Evolutionary conservation across 2,888 invertebrate species (phyloP).

Genomic region (Torymus aiolomorphi): DNA sequence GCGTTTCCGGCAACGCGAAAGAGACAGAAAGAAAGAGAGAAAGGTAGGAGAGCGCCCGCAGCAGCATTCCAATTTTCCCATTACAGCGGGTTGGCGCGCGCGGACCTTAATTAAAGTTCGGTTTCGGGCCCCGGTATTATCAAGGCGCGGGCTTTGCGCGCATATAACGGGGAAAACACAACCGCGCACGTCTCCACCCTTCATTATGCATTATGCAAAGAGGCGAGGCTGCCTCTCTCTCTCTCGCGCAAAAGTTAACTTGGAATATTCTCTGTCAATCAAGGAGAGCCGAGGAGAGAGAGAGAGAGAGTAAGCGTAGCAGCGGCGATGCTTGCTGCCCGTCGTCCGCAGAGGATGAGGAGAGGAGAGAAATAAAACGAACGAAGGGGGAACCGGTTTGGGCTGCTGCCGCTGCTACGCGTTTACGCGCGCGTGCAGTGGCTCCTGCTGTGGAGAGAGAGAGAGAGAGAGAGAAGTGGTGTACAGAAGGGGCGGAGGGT

Average conservation of each 20-base stretch:
- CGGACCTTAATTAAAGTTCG: conserved; percentile 31
- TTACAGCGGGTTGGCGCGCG: neutral
- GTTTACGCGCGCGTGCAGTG: conserved; percentile 29
- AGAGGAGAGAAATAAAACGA: neutral
- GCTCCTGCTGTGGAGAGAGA: neutral
- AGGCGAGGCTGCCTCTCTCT: neutral
- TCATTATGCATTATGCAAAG: conserved; percentile 42
- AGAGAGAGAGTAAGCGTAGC: neutral
- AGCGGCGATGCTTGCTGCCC: neutral
- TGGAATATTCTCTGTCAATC: conserved; percentile 53
- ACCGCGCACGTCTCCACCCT: neutral
- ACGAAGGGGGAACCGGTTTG: conserved; percentile 38
- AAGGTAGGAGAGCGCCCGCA: too few relatives aligned
- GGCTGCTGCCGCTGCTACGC: conserved; percentile 16
- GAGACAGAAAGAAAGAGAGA: conserved; percentile 17
- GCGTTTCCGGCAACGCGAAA: conserved; percentile 15
- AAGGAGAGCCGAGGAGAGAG: neutral
- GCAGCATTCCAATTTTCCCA: conserved; percentile 18
- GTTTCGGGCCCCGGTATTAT: conserved; percentile 12
- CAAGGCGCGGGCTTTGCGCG: neutral
- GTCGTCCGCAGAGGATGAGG: conserved; percentile 15
- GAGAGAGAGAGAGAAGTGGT: neutral
- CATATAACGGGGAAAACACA: conserved; percentile 10
- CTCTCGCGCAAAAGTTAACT: conserved; percentile 8
- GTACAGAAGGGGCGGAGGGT: neutral